These are phyloP conservation scores for Gymnoscopelus braueri DNA, from an alignment of 2,797 vertebrate genomes.

Conservation along the genomic window DNA sequence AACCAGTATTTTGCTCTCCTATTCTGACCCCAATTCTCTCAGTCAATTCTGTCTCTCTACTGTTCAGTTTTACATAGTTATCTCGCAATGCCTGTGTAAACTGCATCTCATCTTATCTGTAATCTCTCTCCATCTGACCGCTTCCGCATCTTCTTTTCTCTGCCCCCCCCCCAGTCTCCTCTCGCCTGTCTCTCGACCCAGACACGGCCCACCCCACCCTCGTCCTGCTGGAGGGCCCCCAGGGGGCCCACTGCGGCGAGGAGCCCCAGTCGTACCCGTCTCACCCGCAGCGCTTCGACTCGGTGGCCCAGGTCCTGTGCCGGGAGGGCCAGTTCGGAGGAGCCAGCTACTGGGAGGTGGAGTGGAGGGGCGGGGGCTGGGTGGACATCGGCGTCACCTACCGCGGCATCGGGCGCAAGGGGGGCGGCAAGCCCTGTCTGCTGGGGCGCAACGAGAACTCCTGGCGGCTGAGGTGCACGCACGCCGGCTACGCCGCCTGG, in stretches of 20 bases:
- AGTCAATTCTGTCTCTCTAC: background rate
- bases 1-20: too few relatives aligned
- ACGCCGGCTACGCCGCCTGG: slow-evolving; percentile 77
- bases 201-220: slow-evolving; percentile 74
- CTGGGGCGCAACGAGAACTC: slow-evolving; percentile 80
- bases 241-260: slow-evolving; percentile 72
- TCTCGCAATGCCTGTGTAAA: background rate
- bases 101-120: background rate
- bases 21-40: background rate
- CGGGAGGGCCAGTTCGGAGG: slow-evolving; percentile 67
- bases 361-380: slow-evolving; percentile 75
- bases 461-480: slow-evolving; percentile 77
- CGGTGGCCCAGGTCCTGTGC: slow-evolving; percentile 74
- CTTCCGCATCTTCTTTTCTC: background rate
- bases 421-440: slow-evolving; percentile 75
- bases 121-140: background rate
- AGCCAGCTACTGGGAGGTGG: slow-evolving; percentile 79
- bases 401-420: slow-evolving; percentile 72
- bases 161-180: slow-evolving; percentile 47
- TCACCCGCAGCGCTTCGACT: slow-evolving; percentile 71
- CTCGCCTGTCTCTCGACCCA: slow-evolving; percentile 61
- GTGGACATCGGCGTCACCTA: slow-evolving; percentile 76
- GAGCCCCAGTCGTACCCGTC: slow-evolving; percentile 71
- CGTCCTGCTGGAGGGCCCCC: slow-evolving; percentile 65
- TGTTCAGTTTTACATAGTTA: background rate